A percentile compares a stretch with the other conserved stretches of the same genome.
Evolutionary conservation across 2,888 invertebrate species (phyloP).

Genomic region (Anthophora plumipes): DNA sequence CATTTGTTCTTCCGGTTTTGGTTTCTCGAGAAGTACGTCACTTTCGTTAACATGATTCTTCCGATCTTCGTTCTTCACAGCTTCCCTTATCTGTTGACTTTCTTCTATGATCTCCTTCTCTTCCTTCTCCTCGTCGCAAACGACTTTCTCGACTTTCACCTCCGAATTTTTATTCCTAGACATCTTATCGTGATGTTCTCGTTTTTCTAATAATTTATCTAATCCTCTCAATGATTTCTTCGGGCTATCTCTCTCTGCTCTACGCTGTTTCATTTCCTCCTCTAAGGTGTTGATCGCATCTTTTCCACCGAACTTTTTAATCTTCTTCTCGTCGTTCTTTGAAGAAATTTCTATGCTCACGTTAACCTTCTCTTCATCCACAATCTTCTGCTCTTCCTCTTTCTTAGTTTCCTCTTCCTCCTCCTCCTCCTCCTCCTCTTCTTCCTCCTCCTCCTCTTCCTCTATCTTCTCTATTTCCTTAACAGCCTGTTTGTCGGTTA

Average conservation of each 20-base stretch:
- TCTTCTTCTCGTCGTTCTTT: slow-evolving; percentile 75
- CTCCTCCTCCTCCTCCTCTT: slow-evolving; percentile 80
- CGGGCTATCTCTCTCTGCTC: slow-evolving; percentile 85
- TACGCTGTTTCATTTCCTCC: slow-evolving; percentile 83
- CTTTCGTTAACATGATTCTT: slow-evolving; percentile 73
- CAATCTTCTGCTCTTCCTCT: slow-evolving; percentile 59
- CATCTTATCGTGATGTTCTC: slow-evolving; percentile 84
- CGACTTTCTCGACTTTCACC: slow-evolving; percentile 56
- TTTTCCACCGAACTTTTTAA: slow-evolving; percentile 75
- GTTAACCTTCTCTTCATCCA: slow-evolving; percentile 36
- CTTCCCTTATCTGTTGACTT: slow-evolving; percentile 40
- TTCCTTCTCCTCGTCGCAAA: slow-evolving; percentile 56
- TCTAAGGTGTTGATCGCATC: slow-evolving; percentile 80
- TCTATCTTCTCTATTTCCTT: slow-evolving; percentile 82
- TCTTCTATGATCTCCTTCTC: slow-evolving; percentile 36
- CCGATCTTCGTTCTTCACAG: slow-evolving; percentile 65
- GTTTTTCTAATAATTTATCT: slow-evolving; percentile 87
- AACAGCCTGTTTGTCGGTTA: slow-evolving; percentile 71
- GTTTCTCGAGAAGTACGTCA: slow-evolving; percentile 39
- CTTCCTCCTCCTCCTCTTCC: slow-evolving; percentile 78
- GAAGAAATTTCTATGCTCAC: slow-evolving; percentile 58
- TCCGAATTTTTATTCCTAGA: slow-evolving; percentile 76
- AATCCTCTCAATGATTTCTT: slow-evolving; percentile 87
- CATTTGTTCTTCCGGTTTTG: slow-evolving; percentile 43
- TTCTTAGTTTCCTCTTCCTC: too few relatives aligned